Evolutionary conservation across 2,888 invertebrate genomes (phyloP).

Genomic region (Hirudinaria manillensis): DNA sequence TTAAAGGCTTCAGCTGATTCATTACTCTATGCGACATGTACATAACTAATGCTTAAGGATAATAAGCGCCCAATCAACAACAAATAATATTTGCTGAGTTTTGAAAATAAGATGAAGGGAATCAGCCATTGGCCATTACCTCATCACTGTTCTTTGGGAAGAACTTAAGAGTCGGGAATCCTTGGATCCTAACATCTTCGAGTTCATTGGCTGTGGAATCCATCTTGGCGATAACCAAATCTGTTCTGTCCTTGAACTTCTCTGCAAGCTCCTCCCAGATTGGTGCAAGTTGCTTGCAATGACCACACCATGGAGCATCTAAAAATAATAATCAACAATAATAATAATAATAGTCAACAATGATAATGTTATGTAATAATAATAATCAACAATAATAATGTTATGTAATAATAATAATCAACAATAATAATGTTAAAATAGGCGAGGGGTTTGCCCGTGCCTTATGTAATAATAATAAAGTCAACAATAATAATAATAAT

Average conservation of each 20-base stretch:
- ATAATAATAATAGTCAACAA: background rate
- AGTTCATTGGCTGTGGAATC: conserved; percentile 96
- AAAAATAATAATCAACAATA: background rate
- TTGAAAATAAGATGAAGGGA: background rate
- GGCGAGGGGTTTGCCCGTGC: no score
- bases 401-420: no score
- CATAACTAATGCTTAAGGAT: background rate
- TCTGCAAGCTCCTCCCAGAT: conserved; percentile 93
- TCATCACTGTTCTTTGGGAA: conserved; percentile 89
- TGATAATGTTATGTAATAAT: no score
- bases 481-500: background rate
- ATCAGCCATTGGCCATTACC: conserved; percentile 55
- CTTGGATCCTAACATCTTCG: conserved; percentile 86
- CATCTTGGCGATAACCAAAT: conserved; percentile 92
- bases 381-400: no score
- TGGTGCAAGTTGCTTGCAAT: conserved; percentile 93
- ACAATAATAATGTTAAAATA: no score
- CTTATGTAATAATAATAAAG: background rate
- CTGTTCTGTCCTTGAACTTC: conserved; percentile 73
- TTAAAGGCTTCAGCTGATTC: no score
- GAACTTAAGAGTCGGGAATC: conserved; percentile 64
- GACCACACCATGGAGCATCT: conserved; percentile 92
- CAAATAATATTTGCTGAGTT: background rate
- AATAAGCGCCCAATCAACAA: background rate
- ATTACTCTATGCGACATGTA: no score